Base-by-base conservation (phyloP, 2,888 invertebrate genomes). In the Bhutanitis thaidina region DNA sequence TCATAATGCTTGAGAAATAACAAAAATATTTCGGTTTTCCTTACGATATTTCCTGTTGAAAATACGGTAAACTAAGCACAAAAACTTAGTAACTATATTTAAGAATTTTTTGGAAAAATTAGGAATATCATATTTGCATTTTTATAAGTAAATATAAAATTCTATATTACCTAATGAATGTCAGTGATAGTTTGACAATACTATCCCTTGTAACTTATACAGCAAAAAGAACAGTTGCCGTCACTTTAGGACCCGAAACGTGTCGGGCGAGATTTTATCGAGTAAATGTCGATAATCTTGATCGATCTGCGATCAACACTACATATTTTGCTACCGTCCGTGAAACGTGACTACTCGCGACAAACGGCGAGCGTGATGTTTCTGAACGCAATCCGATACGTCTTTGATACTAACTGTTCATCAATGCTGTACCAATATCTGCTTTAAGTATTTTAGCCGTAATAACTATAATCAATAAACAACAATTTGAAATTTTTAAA, bases 361-460 rank as follows among this genome's bases (percentile, higher is more conserved):
- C 80, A 81, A 80, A 83, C 82, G 73, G 77, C 78, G 77, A 80
- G 79, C 84, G 81, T 82, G 84, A 84, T 76, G 80, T 73, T 73
- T 74, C 64, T 67, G 69, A 77, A 79, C 77, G 72, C 69, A 71
- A 67, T 62, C 71, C 71, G 82, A 86, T 85, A 78, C 71, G 73
- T 75, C 72, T 72, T 71, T 70, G 81, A 78, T 80, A 80, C 52
- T 49, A 50, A 58, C 65, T 53, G 52, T 27, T 5, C 27, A 27
- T 43, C 25, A 65, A 66, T 60, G 53, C 61, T 56, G 64, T 52
- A 53, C 51, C 29, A 69, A 67, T 59, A 55, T 62, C 43, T 44
- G 63, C 69, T 59, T 58, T 74, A 64, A 55, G 43, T 27, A 38
- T 8, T 20, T 34, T 43, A 13, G 3, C 7, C 15, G 8, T 39